Percentiles rank a stretch among this genome's conserved stretches.
These are phyloP conservation scores for Ceratothoa steindachneri DNA, from an alignment of 2,888 invertebrate species.

Conservation along the genomic window DNA sequence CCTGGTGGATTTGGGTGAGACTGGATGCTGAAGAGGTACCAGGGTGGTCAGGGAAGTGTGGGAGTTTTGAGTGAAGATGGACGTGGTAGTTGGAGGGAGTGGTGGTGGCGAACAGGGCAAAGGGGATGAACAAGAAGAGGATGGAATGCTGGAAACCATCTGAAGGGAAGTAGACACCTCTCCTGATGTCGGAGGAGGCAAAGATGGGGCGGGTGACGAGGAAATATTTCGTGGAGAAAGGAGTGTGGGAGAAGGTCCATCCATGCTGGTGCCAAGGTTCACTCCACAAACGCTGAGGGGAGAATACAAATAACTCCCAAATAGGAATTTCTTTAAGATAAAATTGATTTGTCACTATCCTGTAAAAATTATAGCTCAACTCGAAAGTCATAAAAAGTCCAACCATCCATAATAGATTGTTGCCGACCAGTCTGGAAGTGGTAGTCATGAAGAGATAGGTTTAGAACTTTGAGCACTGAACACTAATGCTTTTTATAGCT, in stretches of 20 bases:
- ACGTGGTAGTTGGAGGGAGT: neutral
- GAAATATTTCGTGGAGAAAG: conserved; percentile 16
- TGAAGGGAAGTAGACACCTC: neutral
- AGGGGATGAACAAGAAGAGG: neutral
- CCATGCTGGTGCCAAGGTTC: conserved; percentile 17
- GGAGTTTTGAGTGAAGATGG: neutral
- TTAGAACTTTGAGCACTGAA: too few species aligned
- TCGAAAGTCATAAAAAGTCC: neutral
- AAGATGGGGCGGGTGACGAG: conserved; percentile 8
- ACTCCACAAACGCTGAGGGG: conserved; percentile 12
- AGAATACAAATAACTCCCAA: conserved; percentile 2
- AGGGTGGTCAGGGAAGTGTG: conserved; percentile 1
- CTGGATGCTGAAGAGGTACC: conserved; percentile 17
- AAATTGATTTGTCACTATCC: conserved; percentile 2
- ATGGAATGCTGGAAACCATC: neutral
- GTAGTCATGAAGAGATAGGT: too few species aligned
- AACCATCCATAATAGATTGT: neutral
- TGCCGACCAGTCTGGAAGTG: neutral
- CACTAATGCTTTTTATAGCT: too few species aligned
- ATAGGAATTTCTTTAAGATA: neutral
- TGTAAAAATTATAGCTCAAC: neutral
- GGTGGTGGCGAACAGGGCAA: conserved; percentile 7
- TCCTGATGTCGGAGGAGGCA: conserved; percentile 6
- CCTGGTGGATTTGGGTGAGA: conserved; percentile 45
- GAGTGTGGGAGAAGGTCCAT: conserved; percentile 21